Percentiles rank a stretch among this genome's conserved stretches.
phyloP scores from a whole-genome alignment of 2,797 vertebrate species.

The Sebastes flavidus region DNA sequence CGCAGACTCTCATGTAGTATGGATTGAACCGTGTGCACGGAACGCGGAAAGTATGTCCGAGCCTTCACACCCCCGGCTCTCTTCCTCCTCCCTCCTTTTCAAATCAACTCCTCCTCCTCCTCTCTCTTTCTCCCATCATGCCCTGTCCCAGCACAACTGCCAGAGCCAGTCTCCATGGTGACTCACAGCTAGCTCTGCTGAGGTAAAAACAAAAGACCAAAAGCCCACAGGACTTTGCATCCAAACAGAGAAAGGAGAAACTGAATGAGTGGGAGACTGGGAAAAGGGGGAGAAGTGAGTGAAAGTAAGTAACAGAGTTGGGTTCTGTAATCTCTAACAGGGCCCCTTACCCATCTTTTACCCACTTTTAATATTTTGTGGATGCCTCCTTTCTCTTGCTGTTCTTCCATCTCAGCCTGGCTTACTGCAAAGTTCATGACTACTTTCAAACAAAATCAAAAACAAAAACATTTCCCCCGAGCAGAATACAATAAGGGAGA shows the following conservation, averaged over 20 bases:
- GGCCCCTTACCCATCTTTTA: neutral
- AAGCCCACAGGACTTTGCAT: conserved; percentile 60
- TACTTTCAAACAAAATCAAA: conserved; percentile 11
- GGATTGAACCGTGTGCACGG: too few relatives aligned
- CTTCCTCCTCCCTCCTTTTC: neutral
- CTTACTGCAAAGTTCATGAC: conserved; percentile 3
- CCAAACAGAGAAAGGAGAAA: conserved; percentile 43
- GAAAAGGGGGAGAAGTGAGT: conserved; percentile 5
- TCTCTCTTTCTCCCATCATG: conserved; percentile 25
- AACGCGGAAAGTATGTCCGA: too few relatives aligned
- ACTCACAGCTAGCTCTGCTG: conserved; percentile 61
- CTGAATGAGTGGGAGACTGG: conserved; percentile 30
- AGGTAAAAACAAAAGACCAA: conserved; percentile 70
- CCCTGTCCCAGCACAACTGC: conserved; percentile 46
- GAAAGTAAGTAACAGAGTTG: conserved; percentile 23
- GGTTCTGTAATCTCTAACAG: conserved; percentile 12
- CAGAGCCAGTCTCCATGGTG: conserved; percentile 72
- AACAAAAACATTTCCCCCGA: neutral
- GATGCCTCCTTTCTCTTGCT: neutral
- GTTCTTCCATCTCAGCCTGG: neutral
- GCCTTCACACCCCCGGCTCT: neutral
- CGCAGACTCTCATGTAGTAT: too few relatives aligned
- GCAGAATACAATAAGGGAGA: neutral
- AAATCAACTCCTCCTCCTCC: conserved; percentile 29
- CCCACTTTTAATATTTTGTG: conserved; percentile 10